phyloP scores from a whole-genome alignment of 2,888 invertebrate species.

The Cheilosia vernalis region DNA sequence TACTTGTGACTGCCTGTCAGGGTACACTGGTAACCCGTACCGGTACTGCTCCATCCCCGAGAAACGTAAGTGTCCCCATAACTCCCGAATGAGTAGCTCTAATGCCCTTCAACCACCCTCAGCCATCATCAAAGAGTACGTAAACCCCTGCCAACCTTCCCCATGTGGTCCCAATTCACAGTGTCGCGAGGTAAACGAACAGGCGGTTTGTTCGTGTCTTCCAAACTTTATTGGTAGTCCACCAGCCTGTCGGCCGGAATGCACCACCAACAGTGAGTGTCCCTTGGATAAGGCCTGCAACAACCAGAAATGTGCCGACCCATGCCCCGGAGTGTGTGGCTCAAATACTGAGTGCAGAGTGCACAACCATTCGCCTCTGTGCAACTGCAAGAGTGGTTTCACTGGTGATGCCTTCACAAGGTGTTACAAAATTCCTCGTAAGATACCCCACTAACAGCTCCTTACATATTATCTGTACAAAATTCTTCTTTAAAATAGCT shows the following conservation, averaged over 20 bases:
- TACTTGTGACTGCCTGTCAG: constrained; percentile 87
- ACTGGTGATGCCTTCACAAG: constrained; percentile 90
- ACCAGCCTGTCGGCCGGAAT: constrained; percentile 88
- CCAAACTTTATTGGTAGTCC: constrained; percentile 86
- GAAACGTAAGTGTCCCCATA: constrained; percentile 85
- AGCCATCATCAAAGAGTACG: constrained; percentile 81
- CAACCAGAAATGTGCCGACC: constrained; percentile 87
- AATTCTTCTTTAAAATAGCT: constrained; percentile 56
- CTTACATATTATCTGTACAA: too few relatives aligned
- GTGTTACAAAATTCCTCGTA: constrained; percentile 84
- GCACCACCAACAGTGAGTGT: constrained; percentile 87
- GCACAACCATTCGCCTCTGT: constrained; percentile 90
- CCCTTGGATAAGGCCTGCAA: constrained; percentile 86
- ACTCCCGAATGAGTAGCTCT: neutral
- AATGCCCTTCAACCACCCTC: constrained; percentile 6
- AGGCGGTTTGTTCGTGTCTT: constrained; percentile 87
- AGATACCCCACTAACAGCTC: constrained; percentile 70
- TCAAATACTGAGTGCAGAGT: constrained; percentile 88
- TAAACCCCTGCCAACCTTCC: constrained; percentile 86
- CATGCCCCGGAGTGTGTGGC: constrained; percentile 86
- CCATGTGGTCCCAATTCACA: constrained; percentile 88
- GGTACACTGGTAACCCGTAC: constrained; percentile 92
- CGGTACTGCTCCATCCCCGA: constrained; percentile 85
- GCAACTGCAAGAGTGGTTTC: constrained; percentile 87
- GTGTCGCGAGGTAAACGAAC: constrained; percentile 85